Evolutionary conservation across 2,888 invertebrate species (phyloP), one percentile per base, ranked within the genome.

Genomic region (Athalia cordata): DNA sequence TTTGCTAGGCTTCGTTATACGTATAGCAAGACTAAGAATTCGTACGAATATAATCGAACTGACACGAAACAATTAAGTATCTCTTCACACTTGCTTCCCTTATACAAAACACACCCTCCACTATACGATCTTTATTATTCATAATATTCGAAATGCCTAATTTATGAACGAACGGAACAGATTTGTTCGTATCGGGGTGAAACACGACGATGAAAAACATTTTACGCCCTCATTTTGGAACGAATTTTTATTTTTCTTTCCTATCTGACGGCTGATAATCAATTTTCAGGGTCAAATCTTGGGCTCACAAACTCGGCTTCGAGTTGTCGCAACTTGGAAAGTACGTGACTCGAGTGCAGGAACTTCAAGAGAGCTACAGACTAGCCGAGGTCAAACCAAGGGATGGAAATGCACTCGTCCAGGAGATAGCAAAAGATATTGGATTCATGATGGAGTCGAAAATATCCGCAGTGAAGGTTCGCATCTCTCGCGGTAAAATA

Each of bases 381-480:
- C 93, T 94, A 55, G 95, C 95, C 13, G 93, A 93, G 87, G 93
- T 97, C 70, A 93, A 94, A 83, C 92, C 94, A 61, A 93, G 95
- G 87, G 95, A 96, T 89, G 96, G 97, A 5, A 93, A 93, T 84
- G 93, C 94, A 85, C 91, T 98, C 87, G 95, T 97, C 50, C 94
- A 94, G 85, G 95, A 96, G 81, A 96, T 97, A 92, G 94, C 96
- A 8, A 94, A 95, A 82, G 95, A 96, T 85, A 95, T 98, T 79
- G 95, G 95, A 86, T 94, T 94, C 77, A 97, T 97, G 95, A 95
- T 97, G 94, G 95, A 95, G 82, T 93, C 95, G 62, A 97, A 97
- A 92, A 95, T 96, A 81, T 95, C 96, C 83, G 97, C 97, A 8
- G 96, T 98, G 50, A 94, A 94, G 91, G 95, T 95, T 91, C 90